phyloP scores from a whole-genome alignment of 2,113 vertebrate species.

The Malurus melanocephalus region DNA sequence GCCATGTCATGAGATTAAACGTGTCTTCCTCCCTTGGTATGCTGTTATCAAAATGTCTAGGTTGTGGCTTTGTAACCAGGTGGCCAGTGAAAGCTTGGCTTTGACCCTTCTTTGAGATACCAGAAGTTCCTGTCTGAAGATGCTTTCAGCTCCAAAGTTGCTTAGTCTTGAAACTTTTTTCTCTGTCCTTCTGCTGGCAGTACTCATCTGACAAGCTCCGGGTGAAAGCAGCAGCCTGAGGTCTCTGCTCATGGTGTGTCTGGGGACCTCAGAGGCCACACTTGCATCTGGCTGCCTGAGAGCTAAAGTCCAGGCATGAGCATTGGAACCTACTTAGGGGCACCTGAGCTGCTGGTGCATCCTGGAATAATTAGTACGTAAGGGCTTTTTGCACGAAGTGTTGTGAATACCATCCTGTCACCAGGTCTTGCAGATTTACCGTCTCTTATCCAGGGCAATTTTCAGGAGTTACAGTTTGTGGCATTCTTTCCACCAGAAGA shows the following conservation, averaged over 20 bases:
- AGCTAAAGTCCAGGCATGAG: neutral
- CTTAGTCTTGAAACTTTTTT: neutral
- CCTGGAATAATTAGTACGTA: neutral
- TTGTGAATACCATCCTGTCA: neutral
- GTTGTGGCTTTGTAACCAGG: neutral
- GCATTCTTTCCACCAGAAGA: neutral
- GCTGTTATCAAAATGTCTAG: neutral
- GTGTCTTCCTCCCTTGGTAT: neutral
- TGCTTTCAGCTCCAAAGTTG: rapidly evolving
- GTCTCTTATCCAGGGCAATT: neutral
- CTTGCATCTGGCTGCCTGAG: neutral
- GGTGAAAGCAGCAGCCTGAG: neutral
- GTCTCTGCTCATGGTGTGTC: rapidly evolving
- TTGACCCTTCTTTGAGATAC: neutral
- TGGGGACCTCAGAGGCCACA: rapidly evolving
- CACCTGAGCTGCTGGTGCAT: neutral
- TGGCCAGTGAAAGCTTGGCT: rapidly evolving
- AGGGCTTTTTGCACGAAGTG: neutral
- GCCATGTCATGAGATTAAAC: neutral
- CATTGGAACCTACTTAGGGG: neutral
- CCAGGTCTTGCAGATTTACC: neutral
- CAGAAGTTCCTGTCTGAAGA: neutral
- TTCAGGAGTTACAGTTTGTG: neutral
- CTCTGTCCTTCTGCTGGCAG: rapidly evolving
- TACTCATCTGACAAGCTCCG: neutral